A percentile compares a stretch with the other conserved stretches of the same genome.
Evolutionary conservation across 2,888 invertebrate genomes (phyloP).

Genomic region (Clivina fossor): DNA sequence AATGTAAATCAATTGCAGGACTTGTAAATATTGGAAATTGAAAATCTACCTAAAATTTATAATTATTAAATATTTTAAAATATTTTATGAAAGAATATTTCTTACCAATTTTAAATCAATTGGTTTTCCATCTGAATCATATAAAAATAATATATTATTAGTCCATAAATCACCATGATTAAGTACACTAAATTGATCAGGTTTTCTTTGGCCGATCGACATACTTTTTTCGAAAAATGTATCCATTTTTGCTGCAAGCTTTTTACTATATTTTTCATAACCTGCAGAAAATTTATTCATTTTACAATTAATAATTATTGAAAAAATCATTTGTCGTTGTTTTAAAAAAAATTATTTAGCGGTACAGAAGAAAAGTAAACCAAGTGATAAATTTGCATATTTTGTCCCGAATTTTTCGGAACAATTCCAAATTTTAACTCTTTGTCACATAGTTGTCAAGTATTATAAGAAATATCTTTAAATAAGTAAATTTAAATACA

Average conservation of each 20-base stretch:
- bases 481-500: too few relatives aligned
- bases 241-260: conserved; percentile 49
- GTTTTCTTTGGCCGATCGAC: conserved; percentile 41
- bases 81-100: conserved; percentile 25
- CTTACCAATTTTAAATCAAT: conserved; percentile 53
- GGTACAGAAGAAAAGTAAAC: too few relatives aligned
- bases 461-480: too few relatives aligned
- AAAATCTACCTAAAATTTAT: conserved; percentile 55
- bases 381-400: too few relatives aligned
- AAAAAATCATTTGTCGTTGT: too few relatives aligned
- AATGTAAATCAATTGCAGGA: conserved; percentile 54
- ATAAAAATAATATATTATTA: conserved; percentile 53
- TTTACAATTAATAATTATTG: not conserved
- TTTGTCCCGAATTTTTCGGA: too few relatives aligned
- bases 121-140: conserved; percentile 47
- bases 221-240: conserved; percentile 43
- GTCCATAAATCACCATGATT: conserved; percentile 54
- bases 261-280: conserved; percentile 51
- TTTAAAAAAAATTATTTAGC: too few relatives aligned
- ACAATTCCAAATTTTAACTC: too few relatives aligned
- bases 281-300: conserved; percentile 37
- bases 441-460: too few relatives aligned
- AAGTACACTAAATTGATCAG: conserved; percentile 48
- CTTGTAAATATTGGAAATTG: conserved; percentile 52
- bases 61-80: not conserved